Evolutionary conservation across 2,113 vertebrate species (phyloP), one percentile per base, ranked within the genome.

Genomic region (Cettia cetti): DNA sequence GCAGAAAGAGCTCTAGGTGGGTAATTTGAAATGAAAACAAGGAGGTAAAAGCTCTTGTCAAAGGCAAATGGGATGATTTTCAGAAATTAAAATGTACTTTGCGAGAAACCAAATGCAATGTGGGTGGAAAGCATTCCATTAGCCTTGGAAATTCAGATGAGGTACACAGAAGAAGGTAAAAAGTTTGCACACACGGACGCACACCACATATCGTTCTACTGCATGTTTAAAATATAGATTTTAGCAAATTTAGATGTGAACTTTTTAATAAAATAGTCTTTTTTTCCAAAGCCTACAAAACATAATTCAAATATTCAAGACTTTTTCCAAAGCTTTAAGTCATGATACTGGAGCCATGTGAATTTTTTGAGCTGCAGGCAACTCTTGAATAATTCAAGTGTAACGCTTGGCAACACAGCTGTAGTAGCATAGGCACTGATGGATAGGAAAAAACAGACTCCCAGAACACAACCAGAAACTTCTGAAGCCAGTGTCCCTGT

Each of bases 51-150:
- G 96, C 93, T 95, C 93, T 96, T 95, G 95, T 97, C 91, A 94
- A 89, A 57, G 50, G 35, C 26, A 90, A 91, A 94, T 86, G 64
- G 90, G 85, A 94, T 90, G 75, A 96, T 92, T 95, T 94, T 86
- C 82, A 94, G 49, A 94, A 97, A 93, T 96, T 94, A 96, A 95
- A 94, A 77, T 44, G 87, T 96, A 86, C 87, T 94, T 92, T 3
- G 9, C 74, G 90, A 93, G 85, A 92, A 95, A 88, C 52, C 64
- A 96, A 93, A 92, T 83, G 88, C 90, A 86, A 86, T 63, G 95
- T 97, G 94, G 92, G 96, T 94, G 95, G 93, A 96, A 96, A 95
- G 90, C 60, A 93, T 66, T 90, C 93, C 95, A 96, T 97, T 96
- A 97, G 87, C 44, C 40, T 88, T 90, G 82, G 60, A 95, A 96